Base-by-base conservation (phyloP, 1,140 invertebrate genomes). In the Bicyclus anynana region DNA sequence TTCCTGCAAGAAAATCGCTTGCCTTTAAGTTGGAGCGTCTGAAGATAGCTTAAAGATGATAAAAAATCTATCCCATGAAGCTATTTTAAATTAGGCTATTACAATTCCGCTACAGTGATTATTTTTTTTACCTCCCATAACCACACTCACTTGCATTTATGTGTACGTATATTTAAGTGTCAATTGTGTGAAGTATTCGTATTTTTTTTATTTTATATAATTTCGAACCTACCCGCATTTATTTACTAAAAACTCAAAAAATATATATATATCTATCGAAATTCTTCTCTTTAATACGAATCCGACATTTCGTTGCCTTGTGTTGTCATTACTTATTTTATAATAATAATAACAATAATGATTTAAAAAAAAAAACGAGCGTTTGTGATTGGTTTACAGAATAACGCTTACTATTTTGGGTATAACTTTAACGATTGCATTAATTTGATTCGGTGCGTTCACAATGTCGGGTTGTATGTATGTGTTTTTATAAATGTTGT, bases 321-420 rank as follows among this genome's bases (percentile, higher is more conserved):
- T 74, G 76, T 83, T 85, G 82, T 77, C 78, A 82, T 84, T 82
- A 76, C 77, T 77, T 67, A 59, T 33, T 12, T 47, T 23, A 23
- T 23, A 23, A 23, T 23, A 23, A 23, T 23, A 23, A n/a, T n/a
- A n/a, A n/a, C n/a, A n/a, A n/a, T n/a, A 13, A 2, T 7, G 5
- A 18, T 17, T 17, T 17, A 48, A 61, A 64, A 65, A 59, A 69
- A 65, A 65, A 47, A 54, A 58, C 66, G 65, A 70, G 72, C 78
- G 80, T 80, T 83, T 88, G 84, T 89, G 86, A 89, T 89, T 89
- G 87, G 87, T 89, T 89, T 87, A 88, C 86, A 73, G 64, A 74
- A 72, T 82, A 80, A 80, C 60, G 77, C 75, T 83, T 10, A 70
- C 48, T 37, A 61, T 65, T 73, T 69, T 74, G 62, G 65, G 67